Conservation (phyloP, 1,140 invertebrate species). For the Elysia chlorotica region DNA sequence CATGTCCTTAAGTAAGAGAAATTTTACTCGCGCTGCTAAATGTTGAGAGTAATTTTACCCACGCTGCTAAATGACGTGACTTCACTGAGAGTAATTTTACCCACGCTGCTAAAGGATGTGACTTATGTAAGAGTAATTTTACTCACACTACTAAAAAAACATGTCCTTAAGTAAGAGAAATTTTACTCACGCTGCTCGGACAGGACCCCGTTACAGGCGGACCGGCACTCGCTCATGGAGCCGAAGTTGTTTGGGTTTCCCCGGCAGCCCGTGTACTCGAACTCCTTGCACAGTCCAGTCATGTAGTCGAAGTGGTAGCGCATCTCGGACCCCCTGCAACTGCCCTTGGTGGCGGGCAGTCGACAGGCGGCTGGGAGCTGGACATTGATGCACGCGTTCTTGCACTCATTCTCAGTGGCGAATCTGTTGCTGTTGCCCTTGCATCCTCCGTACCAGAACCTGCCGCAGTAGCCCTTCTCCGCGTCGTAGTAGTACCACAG, state of each 20-base stretch:
- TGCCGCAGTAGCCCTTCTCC: constrained; percentile 22
- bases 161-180: too few species aligned
- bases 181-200: too few species aligned
- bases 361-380: constrained; percentile 41
- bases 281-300: constrained; percentile 62
- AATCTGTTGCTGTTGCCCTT: constrained; percentile 60
- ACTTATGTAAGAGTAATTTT: too few species aligned
- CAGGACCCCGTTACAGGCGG: too few species aligned
- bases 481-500: constrained; percentile 27
- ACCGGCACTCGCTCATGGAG: constrained; percentile 34
- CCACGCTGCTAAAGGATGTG: too few species aligned
- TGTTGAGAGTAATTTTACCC: too few species aligned
- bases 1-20: too few species aligned
- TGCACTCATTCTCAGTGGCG: constrained; percentile 38
- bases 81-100: too few species aligned
- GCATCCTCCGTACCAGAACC: constrained; percentile 55
- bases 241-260: constrained; percentile 69
- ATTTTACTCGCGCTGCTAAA: too few species aligned
- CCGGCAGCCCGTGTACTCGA: constrained; percentile 67
- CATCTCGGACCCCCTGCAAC: constrained; percentile 40
- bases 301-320: constrained; percentile 64
- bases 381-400: constrained; percentile 75
- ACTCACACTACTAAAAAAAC: too few species aligned
- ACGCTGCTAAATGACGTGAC: too few species aligned
- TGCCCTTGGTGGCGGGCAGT: constrained; percentile 30